Percentiles rank a stretch among this genome's conserved stretches.
phyloP scores from a whole-genome alignment of 2,113 vertebrate genomes.

The Arizona elegans region DNA sequence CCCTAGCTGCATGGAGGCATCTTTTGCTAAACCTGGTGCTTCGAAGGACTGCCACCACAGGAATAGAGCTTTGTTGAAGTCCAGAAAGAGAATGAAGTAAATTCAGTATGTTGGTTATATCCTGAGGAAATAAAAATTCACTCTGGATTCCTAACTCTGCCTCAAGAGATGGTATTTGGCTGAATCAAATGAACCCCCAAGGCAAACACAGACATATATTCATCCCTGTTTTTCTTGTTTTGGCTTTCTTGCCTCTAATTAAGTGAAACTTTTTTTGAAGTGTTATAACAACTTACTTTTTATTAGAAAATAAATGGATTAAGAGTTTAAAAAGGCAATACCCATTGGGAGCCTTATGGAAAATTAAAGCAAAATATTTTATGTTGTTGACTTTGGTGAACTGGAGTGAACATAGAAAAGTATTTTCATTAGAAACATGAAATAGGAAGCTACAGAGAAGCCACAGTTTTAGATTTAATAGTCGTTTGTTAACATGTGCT shows the following conservation, averaged over 20 bases:
- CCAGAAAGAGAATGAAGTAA: background rate
- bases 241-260: background rate
- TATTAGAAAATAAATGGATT: conserved; percentile 57
- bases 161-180: background rate
- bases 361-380: conserved; percentile 35
- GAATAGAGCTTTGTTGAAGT: background rate
- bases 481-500: background rate
- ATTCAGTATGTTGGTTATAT: background rate
- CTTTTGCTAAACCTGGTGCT: background rate
- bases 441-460: conserved; percentile 36
- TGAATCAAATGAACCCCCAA: background rate
- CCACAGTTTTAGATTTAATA: background rate
- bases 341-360: conserved; percentile 39
- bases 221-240: background rate
- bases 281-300: conserved; percentile 11
- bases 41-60: background rate
- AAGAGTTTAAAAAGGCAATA: conserved; percentile 53
- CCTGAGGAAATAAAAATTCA: background rate
- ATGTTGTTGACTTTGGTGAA: conserved; percentile 42
- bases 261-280: background rate
- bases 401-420: conserved; percentile 46
- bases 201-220: background rate
- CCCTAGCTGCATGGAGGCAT: background rate
- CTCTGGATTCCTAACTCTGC: background rate
- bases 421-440: conserved; percentile 35